These are phyloP conservation scores for Sebastes minor DNA, from an alignment of 2,797 vertebrate genomes.

Conservation along the genomic window DNA sequence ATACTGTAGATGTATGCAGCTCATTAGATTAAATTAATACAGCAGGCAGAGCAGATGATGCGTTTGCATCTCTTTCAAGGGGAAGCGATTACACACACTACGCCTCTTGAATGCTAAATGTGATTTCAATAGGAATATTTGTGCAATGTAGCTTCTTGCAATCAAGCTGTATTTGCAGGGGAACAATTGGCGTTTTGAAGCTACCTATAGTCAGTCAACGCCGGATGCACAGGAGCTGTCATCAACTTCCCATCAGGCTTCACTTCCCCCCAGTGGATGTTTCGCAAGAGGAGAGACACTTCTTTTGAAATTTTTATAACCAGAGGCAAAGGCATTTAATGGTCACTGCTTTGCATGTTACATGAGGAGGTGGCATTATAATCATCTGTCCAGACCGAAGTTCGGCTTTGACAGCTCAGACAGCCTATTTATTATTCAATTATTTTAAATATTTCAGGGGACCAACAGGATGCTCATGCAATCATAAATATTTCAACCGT, in stretches of 20 bases:
- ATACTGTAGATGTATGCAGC: conserved; percentile 18
- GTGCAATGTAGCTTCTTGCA: conserved; percentile 13
- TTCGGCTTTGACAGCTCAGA: conserved; percentile 43
- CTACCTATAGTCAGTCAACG: conserved; percentile 37
- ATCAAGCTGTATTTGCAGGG: conserved; percentile 12
- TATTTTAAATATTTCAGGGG: conserved; percentile 82
- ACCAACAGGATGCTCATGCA: conserved; percentile 70
- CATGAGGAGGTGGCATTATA: conserved; percentile 43
- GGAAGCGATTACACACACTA: conserved; percentile 12
- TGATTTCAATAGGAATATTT: conserved; percentile 40
- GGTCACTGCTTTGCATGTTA: conserved; percentile 64
- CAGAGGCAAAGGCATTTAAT: conserved; percentile 73
- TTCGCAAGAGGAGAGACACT: conserved; percentile 57
- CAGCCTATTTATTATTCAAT: conserved; percentile 78
- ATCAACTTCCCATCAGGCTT: conserved; percentile 71
- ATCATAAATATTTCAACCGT: conserved; percentile 76
- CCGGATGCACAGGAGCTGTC: conserved; percentile 61
- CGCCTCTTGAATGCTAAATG: conserved; percentile 46
- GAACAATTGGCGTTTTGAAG: conserved; percentile 49
- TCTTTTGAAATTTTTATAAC: conserved; percentile 60
- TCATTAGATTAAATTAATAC: conserved; percentile 50
- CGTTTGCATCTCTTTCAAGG: conserved; percentile 35
- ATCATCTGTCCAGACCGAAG: conserved; percentile 32
- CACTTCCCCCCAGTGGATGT: conserved; percentile 69
- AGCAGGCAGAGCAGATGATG: conserved; percentile 45